phyloP scores from a whole-genome alignment of 2,113 vertebrate species.

The Catharus minimus region DNA sequence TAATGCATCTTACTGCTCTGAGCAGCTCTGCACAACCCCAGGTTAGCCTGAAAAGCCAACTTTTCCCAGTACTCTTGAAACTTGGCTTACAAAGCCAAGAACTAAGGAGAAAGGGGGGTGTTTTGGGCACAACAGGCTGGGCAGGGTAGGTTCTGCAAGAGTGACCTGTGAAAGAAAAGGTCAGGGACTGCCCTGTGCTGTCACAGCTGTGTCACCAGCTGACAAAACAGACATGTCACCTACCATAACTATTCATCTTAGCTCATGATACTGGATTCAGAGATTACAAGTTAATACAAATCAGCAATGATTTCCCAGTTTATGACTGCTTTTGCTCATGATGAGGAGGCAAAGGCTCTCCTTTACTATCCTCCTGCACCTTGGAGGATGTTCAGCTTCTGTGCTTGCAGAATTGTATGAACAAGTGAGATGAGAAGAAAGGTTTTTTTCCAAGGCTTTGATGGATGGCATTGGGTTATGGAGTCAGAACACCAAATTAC shows the following conservation, averaged over 20 bases:
- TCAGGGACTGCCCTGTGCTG: not conserved
- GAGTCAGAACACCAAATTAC: not conserved
- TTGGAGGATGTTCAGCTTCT: not conserved
- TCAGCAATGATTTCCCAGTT: not conserved
- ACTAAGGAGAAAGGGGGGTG: too few species aligned
- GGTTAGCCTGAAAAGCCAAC: not conserved
- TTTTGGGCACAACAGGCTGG: not conserved
- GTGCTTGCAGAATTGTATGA: not conserved
- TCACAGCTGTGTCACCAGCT: not conserved
- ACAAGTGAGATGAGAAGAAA: not conserved
- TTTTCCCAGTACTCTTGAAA: not conserved
- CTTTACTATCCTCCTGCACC: not conserved
- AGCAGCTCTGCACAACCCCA: not conserved
- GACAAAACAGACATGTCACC: rapidly evolving
- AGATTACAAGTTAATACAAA: not conserved
- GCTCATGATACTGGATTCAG: not conserved
- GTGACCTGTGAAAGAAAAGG: not conserved
- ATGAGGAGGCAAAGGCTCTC: not conserved
- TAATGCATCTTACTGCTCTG: not conserved
- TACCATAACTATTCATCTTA: not conserved
- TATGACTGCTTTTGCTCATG: not conserved
- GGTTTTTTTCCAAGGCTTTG: not conserved
- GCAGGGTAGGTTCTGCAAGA: not conserved
- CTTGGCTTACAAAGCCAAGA: not conserved
- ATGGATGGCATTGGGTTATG: not conserved